Percentiles rank a stretch among this genome's conserved stretches.
Evolutionary conservation across 2,797 vertebrate genomes (phyloP).

Genomic region (Gobio occitaniae): DNA sequence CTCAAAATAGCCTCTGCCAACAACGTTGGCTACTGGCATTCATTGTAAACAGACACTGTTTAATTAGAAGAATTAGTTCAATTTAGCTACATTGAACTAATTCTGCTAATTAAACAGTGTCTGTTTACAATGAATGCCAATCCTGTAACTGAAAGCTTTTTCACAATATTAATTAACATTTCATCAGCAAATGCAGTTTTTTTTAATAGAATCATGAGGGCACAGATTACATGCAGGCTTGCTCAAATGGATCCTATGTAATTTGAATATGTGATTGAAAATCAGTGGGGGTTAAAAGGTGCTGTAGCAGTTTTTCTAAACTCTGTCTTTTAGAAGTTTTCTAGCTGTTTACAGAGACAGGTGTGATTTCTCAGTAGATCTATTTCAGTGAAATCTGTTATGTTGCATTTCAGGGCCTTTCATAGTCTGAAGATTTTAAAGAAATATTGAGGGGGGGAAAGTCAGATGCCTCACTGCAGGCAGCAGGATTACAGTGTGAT

Average conservation of each 20-base stretch:
- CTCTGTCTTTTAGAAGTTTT: neutral
- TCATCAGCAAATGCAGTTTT: neutral
- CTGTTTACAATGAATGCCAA: too few species aligned
- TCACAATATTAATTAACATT: neutral
- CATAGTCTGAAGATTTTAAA: neutral
- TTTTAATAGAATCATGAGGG: neutral
- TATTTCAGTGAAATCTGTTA: neutral
- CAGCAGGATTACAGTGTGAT: constrained; percentile 21
- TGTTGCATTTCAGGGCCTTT: neutral
- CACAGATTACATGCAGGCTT: neutral
- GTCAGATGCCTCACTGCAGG: neutral
- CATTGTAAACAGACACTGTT: neutral
- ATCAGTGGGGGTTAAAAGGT: neutral
- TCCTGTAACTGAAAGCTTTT: neutral
- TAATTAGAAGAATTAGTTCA: neutral
- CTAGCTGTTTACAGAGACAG: neutral
- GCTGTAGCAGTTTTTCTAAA: neutral
- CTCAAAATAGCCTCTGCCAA: neutral
- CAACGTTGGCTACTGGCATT: neutral
- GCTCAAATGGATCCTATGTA: too few species aligned
- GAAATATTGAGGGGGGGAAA: neutral
- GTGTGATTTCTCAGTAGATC: neutral
- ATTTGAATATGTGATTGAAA: neutral
- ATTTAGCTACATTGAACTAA: neutral
- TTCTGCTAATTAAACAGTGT: too few species aligned